Evolutionary conservation across 2,113 vertebrate genomes (phyloP).

Genomic region (Gobiocypris rarus): DNA sequence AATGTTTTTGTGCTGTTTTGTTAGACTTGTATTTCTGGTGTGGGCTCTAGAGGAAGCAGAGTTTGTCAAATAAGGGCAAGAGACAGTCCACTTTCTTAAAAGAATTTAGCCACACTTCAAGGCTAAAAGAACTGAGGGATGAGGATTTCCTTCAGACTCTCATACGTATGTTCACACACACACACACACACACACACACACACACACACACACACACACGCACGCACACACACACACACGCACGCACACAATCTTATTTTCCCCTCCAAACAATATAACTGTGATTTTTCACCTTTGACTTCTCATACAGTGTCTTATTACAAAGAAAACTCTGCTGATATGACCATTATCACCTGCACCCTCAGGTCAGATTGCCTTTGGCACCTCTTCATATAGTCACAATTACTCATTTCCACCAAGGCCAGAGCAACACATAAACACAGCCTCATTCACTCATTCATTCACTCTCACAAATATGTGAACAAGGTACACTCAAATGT

Average conservation of each 20-base stretch:
- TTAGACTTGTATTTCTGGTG: constrained; percentile 44
- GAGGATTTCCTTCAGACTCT: background rate
- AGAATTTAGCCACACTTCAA: background rate
- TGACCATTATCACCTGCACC: constrained; percentile 72
- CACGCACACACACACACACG: constrained; percentile 19
- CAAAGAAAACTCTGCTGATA: constrained; percentile 68
- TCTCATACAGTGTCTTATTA: constrained; percentile 71
- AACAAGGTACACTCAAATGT: background rate
- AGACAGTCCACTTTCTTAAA: constrained; percentile 56
- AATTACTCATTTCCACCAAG: constrained; percentile 53
- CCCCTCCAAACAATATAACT: constrained; percentile 69
- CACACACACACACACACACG: no score
- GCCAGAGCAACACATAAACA: background rate
- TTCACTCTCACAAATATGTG: background rate
- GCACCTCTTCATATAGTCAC: constrained; percentile 57
- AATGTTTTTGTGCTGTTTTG: constrained; percentile 54
- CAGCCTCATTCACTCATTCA: background rate
- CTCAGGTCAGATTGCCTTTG: constrained; percentile 72
- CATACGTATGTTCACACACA: background rate
- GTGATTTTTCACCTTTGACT: constrained; percentile 78
- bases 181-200: constrained; percentile 11
- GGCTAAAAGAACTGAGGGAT: background rate
- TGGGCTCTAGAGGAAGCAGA: constrained; percentile 43
- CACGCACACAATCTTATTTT: constrained; percentile 49
- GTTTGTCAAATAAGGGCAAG: constrained; percentile 47